A percentile compares a stretch with the other conserved stretches of the same genome.
Evolutionary conservation across 2,888 invertebrate genomes (phyloP).

Genomic region (Microctonus brassicae): DNA sequence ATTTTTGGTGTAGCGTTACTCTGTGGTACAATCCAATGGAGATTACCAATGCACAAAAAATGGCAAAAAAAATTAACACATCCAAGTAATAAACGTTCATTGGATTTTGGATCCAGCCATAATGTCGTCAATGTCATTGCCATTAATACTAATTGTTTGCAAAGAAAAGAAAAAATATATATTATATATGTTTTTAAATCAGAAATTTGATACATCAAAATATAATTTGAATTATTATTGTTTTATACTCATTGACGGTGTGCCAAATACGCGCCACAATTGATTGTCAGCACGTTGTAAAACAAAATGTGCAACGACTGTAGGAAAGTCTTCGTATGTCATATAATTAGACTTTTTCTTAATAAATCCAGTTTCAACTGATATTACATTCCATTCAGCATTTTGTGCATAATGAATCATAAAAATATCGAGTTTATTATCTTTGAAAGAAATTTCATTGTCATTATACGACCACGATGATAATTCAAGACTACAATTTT

Average conservation of each 20-base stretch:
- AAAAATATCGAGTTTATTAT: constrained; percentile 28
- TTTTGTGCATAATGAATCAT: constrained; percentile 47
- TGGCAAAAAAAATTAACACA: constrained; percentile 75
- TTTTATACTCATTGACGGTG: constrained; percentile 69
- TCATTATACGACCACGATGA: constrained; percentile 77
- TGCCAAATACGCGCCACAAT: constrained; percentile 72
- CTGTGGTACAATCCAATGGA: constrained; percentile 73
- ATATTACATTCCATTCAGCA: constrained; percentile 74
- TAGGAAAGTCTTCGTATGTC: constrained; percentile 74
- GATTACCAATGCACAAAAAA: constrained; percentile 72
- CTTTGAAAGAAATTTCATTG: constrained; percentile 73
- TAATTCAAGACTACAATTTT: constrained; percentile 75
- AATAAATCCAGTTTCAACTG: constrained; percentile 66
- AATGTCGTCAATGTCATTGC: constrained; percentile 73
- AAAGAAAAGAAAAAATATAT: not conserved
- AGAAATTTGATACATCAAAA: too few relatives aligned
- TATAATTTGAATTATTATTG: not conserved
- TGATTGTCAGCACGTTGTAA: constrained; percentile 73
- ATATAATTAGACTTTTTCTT: constrained; percentile 71
- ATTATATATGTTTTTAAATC: too few relatives aligned
- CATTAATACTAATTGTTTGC: constrained; percentile 72
- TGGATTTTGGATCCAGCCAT: constrained; percentile 73
- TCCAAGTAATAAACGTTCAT: constrained; percentile 72
- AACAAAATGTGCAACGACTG: constrained; percentile 72
- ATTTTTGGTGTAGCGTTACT: constrained; percentile 67